Evolutionary conservation across 2,113 vertebrate genomes (phyloP).

Genomic region (Morone chrysops): DNA sequence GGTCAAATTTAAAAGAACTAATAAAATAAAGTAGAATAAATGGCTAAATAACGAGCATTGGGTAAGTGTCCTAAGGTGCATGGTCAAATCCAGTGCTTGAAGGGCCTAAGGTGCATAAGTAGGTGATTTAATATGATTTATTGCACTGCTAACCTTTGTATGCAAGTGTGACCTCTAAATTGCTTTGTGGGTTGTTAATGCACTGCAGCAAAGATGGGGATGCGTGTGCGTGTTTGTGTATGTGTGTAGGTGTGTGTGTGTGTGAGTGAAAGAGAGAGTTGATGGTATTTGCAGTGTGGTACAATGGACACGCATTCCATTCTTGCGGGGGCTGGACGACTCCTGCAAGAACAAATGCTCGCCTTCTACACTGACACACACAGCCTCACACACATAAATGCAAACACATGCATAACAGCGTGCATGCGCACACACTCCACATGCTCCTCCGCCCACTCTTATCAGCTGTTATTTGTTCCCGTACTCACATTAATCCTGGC

Average conservation of each 20-base stretch:
- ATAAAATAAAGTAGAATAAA: too few relatives aligned
- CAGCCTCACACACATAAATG: slow-evolving; percentile 11
- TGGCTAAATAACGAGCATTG: too few relatives aligned
- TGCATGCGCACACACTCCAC: slow-evolving; percentile 6
- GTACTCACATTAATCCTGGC: slow-evolving; percentile 36
- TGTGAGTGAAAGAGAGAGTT: background rate
- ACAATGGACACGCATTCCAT: slow-evolving; percentile 55
- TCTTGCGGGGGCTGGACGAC: slow-evolving; percentile 31
- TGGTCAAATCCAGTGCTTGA: too few relatives aligned
- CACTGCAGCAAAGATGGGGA: background rate
- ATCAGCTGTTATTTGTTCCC: slow-evolving; percentile 69
- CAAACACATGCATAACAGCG: slow-evolving; percentile 12
- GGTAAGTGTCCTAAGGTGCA: too few relatives aligned
- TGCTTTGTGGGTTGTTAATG: background rate
- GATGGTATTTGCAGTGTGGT: slow-evolving; percentile 15
- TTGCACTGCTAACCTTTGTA: background rate
- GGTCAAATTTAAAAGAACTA: too few relatives aligned
- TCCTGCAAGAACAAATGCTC: slow-evolving; percentile 34
- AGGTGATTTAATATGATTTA: background rate
- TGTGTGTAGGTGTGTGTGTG: slow-evolving; percentile 1
- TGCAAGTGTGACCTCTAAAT: background rate
- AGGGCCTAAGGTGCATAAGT: too few relatives aligned
- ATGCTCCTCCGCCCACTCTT: slow-evolving; percentile 40
- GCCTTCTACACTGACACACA: slow-evolving; percentile 5
- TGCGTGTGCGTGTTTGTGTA: background rate